phyloP scores from a whole-genome alignment of 2,797 vertebrate genomes.

The Sebastiscus albofasciatus region DNA sequence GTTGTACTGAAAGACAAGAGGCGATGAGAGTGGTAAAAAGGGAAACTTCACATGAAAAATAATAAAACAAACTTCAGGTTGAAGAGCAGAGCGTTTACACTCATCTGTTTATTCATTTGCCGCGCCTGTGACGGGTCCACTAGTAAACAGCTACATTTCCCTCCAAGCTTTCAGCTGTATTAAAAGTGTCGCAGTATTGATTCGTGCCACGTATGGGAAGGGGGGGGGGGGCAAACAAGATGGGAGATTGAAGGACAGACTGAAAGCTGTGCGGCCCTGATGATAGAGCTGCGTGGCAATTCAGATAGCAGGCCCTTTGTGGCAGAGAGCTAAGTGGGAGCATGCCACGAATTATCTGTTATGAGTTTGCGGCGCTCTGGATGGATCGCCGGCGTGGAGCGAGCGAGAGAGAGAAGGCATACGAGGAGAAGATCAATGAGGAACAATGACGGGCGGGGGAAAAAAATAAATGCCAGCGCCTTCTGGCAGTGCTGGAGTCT shows the following conservation, averaged over 20 bases:
- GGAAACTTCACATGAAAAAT: conserved; percentile 20
- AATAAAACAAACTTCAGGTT: not conserved
- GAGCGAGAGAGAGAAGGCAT: conserved; percentile 1
- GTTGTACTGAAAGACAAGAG: conserved; percentile 85
- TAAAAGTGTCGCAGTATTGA: conserved; percentile 68
- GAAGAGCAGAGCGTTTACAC: conserved; percentile 23
- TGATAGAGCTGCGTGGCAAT: conserved; percentile 53
- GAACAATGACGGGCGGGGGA: conserved; percentile 39
- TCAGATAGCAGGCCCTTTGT: conserved; percentile 38
- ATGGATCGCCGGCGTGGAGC: conserved; percentile 43
- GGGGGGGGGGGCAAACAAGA: conserved; percentile 7
- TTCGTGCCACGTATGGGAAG: conserved; percentile 35
- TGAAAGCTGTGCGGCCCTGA: conserved; percentile 33
- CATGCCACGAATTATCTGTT: conserved; percentile 67
- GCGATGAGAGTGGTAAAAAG: not conserved
- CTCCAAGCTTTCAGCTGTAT: conserved; percentile 54
- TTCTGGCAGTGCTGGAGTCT: conserved; percentile 10
- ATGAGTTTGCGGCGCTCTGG: conserved; percentile 54
- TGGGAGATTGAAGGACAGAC: conserved; percentile 49
- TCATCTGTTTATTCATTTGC: conserved; percentile 34
- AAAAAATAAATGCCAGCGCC: conserved; percentile 11
- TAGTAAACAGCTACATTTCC: conserved; percentile 40
- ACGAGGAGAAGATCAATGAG: conserved; percentile 61
- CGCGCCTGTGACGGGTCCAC: conserved; percentile 2
- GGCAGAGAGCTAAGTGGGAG: conserved; percentile 42